These are phyloP conservation scores for Salvelinus namaycush DNA, from an alignment of 2,113 vertebrate species.

Conservation along the genomic window DNA sequence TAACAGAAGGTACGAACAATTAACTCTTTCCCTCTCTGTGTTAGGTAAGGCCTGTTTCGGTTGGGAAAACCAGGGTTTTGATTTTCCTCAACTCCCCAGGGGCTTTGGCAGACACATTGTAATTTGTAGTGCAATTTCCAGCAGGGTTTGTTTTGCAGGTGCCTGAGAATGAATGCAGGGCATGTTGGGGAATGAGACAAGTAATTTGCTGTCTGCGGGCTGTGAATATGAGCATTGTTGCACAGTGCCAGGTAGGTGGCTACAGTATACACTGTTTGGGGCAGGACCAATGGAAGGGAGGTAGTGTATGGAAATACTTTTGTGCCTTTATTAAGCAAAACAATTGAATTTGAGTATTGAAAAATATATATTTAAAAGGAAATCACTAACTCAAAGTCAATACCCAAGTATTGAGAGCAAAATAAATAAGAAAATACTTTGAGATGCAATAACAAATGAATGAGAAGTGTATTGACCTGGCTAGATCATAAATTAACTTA, in stretches of 20 bases:
- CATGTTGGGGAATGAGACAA: slow-evolving; percentile 72
- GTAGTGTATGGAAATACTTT: not conserved
- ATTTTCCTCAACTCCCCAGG: slow-evolving; percentile 67
- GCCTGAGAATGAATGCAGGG: slow-evolving; percentile 71
- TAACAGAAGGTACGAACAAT: no score
- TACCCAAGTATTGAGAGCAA: no score
- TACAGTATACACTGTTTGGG: slow-evolving; percentile 41
- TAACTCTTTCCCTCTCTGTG: no score
- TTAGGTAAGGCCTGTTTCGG: slow-evolving; percentile 37
- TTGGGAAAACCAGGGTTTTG: slow-evolving; percentile 60
- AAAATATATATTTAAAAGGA: no score
- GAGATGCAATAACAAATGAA: no score
- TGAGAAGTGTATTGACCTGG: no score
- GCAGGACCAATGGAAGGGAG: slow-evolving; percentile 28
- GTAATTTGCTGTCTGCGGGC: slow-evolving; percentile 74
- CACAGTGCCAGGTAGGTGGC: slow-evolving; percentile 48
- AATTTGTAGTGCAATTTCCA: slow-evolving; percentile 81
- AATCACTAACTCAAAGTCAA: no score
- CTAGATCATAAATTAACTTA: no score
- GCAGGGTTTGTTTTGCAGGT: slow-evolving; percentile 78
- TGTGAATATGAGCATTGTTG: slow-evolving; percentile 71
- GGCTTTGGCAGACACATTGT: slow-evolving; percentile 73
- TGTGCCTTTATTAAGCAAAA: no score
- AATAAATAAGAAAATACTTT: no score
- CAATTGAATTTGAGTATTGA: no score